These are phyloP conservation scores for Drosophila nigrodunni DNA, from an alignment of 1,140 invertebrate genomes.

Conservation along the genomic window DNA sequence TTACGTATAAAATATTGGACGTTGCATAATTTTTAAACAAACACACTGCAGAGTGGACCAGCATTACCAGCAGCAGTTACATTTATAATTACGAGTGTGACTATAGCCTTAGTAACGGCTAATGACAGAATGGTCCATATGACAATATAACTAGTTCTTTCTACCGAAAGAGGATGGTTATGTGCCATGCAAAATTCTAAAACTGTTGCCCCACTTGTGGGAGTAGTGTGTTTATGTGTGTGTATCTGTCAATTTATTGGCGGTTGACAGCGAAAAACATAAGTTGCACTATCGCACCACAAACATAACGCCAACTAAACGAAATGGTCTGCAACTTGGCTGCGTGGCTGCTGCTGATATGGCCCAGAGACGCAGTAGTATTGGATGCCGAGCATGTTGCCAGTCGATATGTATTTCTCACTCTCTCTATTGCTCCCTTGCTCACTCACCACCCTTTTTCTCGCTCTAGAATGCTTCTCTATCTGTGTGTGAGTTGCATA, in stretches of 20 bases:
- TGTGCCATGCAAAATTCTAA: constrained; percentile 34
- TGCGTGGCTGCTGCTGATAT: constrained; percentile 44
- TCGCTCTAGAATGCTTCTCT: constrained; percentile 25
- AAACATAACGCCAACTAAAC: constrained; percentile 53
- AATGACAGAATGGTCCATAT: constrained; percentile 36
- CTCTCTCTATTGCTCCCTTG: constrained; percentile 1
- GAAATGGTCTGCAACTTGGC: constrained; percentile 34
- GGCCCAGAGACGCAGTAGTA: constrained; percentile 26
- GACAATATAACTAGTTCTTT: constrained; percentile 44
- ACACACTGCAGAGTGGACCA: constrained; percentile 19
- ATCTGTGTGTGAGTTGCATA: constrained; percentile 64
- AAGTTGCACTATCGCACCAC: constrained; percentile 77
- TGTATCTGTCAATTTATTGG: constrained; percentile 73
- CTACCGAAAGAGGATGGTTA: constrained; percentile 6
- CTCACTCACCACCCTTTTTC: constrained; percentile 21
- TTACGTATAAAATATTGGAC: constrained; percentile 56
- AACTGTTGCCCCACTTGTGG: neutral
- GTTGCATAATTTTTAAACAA: constrained; percentile 62
- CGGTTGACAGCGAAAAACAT: constrained; percentile 67
- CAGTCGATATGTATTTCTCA: constrained; percentile 36
- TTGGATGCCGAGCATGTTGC: constrained; percentile 33
- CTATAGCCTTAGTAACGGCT: constrained; percentile 20
- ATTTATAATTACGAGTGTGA: constrained; percentile 20
- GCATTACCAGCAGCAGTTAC: constrained; percentile 4
- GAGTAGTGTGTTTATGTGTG: constrained; percentile 13